Base-by-base conservation (phyloP, 2,888 invertebrate species). In the Thumatha senex region DNA sequence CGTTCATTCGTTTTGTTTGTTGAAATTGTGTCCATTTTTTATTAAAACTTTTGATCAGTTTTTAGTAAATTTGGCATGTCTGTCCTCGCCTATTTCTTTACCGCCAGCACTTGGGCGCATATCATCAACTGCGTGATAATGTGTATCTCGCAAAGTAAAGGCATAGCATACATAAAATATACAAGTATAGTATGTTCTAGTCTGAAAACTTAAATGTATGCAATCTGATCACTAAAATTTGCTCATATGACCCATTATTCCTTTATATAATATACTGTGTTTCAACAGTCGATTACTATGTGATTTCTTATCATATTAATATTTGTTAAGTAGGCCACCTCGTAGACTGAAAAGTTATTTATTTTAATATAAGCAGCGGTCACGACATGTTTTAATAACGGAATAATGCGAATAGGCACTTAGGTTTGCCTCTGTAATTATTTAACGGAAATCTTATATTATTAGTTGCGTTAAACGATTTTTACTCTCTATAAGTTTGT, bases 311-410 rank as follows among this genome's bases (percentile, higher is more conserved):
- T 63, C 53, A 59, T 61, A 62, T 59, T 65, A 58, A 63, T 68
- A 61, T 66, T 57, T 49, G 46, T 55, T 52, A 63, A 68, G 59
- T 61, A 58, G 66, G 63, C 40, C 63, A 51, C 51, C 53, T 61
- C 54, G 54, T 55, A 59, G 52, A 58, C 59, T 55, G 43, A 58
- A 55, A 52, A 55, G 3, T 56, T 57, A 63, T 58, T 61, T 54
- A 50, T 55, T 63, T n/a, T 65, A 59, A 62, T 72, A 77, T 70
- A 67, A 62, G 50, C 54, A 14, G 35, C 44, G 57, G 76, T 74
- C 78, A 77, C 77, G 77, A 55, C 63, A 77, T 54, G 41, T 62
- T 61, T 67, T 68, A 68, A 68, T 68, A 59, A 56, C 53, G 50
- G 56, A 58, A 56, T 46, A 49, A 53, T 49, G 52, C 50, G 58